These are phyloP conservation scores for Reticulitermes speratus DNA, from an alignment of 1,140 invertebrate species.

Conservation along the genomic window DNA sequence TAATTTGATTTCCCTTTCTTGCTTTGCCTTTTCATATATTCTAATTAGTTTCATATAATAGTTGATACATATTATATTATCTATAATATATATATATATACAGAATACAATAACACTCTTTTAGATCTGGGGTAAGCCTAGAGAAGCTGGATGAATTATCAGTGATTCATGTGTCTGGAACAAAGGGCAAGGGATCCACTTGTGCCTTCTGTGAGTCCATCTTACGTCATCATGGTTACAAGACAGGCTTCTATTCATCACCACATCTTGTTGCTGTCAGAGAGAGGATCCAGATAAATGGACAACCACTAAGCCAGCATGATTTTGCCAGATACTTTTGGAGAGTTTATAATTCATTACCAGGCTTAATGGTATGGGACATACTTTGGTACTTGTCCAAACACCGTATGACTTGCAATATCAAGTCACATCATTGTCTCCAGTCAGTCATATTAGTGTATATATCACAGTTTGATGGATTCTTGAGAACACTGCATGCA, in stretches of 20 bases:
- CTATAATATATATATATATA: background rate
- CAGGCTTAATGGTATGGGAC: slow-evolving; percentile 47
- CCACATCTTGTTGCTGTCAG: slow-evolving; percentile 90
- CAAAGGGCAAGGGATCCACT: slow-evolving; percentile 95
- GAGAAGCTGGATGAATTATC: slow-evolving; percentile 68
- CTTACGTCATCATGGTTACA: slow-evolving; percentile 77
- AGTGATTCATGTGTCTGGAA: slow-evolving; percentile 92
- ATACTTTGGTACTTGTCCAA: background rate
- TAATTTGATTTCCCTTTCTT: background rate
- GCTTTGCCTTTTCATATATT: background rate
- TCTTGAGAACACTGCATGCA: too few relatives aligned
- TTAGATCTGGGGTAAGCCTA: slow-evolving; percentile 61
- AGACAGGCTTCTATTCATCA: slow-evolving; percentile 94
- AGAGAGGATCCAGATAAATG: slow-evolving; percentile 92
- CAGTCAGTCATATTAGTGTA: too few relatives aligned
- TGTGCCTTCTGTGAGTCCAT: slow-evolving; percentile 92
- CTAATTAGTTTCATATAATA: background rate
- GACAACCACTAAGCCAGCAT: slow-evolving; percentile 68
- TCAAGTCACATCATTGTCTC: too few relatives aligned
- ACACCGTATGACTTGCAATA: too few relatives aligned
- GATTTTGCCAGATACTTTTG: slow-evolving; percentile 83
- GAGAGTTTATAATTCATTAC: slow-evolving; percentile 69
- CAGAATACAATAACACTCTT: background rate
- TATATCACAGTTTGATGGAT: too few relatives aligned
- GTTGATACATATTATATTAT: background rate